Evolutionary conservation across 2,888 invertebrate genomes (phyloP).

Genomic region (Frankliniella fusca): DNA sequence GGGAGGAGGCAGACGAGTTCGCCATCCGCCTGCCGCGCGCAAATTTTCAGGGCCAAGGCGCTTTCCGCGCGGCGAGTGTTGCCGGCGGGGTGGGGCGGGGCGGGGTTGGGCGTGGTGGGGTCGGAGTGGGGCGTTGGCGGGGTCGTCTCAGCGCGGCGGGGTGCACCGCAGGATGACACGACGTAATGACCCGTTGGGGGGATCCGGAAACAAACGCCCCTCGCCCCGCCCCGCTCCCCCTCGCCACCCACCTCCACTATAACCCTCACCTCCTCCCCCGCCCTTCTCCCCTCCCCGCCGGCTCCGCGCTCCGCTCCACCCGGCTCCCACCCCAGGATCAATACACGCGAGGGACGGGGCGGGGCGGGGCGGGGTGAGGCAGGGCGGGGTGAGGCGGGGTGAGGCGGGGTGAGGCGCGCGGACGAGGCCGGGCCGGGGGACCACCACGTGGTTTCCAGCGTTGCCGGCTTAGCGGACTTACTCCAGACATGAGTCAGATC

Average conservation of each 20-base stretch:
- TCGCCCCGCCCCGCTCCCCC: conserved; percentile 32
- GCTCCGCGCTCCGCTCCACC: conserved; percentile 27
- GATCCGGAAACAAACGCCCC: background rate
- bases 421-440: background rate
- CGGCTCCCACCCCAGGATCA: conserved; percentile 29
- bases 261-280: conserved; percentile 26
- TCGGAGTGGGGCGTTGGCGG: background rate
- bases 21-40: too few relatives aligned
- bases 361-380: background rate
- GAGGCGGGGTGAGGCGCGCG: background rate
- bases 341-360: background rate
- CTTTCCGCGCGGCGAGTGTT: too few relatives aligned
- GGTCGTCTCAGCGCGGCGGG: background rate
- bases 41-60: too few relatives aligned
- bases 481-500: conserved; percentile 26
- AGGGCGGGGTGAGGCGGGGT: conserved; percentile 5
- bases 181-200: background rate
- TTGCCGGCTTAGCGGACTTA: conserved; percentile 25
- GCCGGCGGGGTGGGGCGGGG: background rate
- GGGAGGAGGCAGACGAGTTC: too few relatives aligned
- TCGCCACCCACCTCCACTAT: conserved; percentile 24
- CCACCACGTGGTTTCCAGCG: conserved; percentile 15
- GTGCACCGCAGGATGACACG: conserved; percentile 7
- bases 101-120: background rate
- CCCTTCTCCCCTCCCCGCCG: conserved; percentile 36